Base-by-base conservation (phyloP, 2,113 vertebrate species). In the Elachura formosa region DNA sequence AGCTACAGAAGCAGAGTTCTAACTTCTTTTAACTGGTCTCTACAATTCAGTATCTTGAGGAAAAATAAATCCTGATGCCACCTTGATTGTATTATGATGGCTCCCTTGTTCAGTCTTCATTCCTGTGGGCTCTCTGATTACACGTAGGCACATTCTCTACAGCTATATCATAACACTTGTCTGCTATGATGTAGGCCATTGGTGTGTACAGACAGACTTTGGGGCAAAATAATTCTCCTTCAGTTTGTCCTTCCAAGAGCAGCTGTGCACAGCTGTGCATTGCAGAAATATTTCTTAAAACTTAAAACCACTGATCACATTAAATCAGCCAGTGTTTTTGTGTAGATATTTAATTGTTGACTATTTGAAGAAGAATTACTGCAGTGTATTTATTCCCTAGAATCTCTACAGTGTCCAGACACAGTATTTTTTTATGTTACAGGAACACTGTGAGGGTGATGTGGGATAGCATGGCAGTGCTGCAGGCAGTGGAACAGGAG, bases 261-360 rank as follows among this genome's bases (percentile, higher is more conserved):
- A 76, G 31, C 33, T 76, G 36, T 72, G 51, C 33, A 33, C 10
- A 84, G 55, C 46, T 82, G 48, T 25, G 3, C 46, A 18, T 51
- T 56, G 40, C 33, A 54, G 41, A 29, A 68, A 15, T 66, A 59
- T 73, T 55, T 77, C 61, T 94, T 79, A 62, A 89, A 83, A 38
- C 34, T 1, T 46, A 40, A 59, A 26, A 55, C 19, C 2, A 3
- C 43, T 0, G 0, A 55, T 67, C 43, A 22, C 72, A 86, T 74
- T 26, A 74, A 62, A 58, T 83, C 58, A 51, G 25, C 58, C 28
- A 14, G 18, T 52, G 19, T 74, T 84, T 75, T 86, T 63, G 19
- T 59, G 40, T 40, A 63, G 26, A 36, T 1, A 0, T 24, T 71
- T 92, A 49, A 90, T 63, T 59, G 55, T 9, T 90, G 68, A 28